These are phyloP conservation scores for Tipula helvola DNA, from an alignment of 2,888 invertebrate species.

Conservation along the genomic window DNA sequence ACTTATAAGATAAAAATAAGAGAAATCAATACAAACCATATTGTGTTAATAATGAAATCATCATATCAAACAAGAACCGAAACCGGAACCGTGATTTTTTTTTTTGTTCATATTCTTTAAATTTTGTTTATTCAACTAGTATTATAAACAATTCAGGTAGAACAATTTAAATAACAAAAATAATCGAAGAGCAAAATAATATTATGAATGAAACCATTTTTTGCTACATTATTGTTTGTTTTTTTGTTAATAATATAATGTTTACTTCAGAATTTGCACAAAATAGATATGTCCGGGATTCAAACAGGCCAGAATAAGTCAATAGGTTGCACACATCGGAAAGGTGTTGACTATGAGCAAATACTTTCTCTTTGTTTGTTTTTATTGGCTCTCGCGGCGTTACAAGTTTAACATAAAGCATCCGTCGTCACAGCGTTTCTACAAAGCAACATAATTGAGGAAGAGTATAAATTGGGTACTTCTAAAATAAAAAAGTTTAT, in stretches of 20 bases:
- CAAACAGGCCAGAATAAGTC: no score
- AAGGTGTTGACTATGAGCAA: no score
- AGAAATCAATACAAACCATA: background rate
- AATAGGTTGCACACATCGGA: no score
- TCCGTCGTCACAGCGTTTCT: no score
- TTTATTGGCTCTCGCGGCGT: no score
- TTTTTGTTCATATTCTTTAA: background rate
- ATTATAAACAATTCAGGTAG: background rate
- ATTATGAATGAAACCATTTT: background rate
- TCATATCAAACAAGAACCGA: background rate
- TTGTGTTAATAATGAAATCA: background rate
- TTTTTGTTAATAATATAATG: background rate
- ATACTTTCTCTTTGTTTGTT: no score
- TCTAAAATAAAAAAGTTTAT: no score
- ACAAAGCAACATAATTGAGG: no score
- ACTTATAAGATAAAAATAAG: background rate
- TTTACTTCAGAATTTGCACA: background rate
- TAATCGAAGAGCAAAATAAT: background rate
- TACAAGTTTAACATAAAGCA: no score
- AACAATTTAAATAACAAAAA: background rate
- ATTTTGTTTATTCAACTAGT: background rate
- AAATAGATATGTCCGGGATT: background rate
- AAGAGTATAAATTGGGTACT: no score
- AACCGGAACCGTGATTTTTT: background rate
- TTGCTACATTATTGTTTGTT: background rate